These are phyloP conservation scores for Anticlea derivata DNA, from an alignment of 2,888 invertebrate genomes.

Conservation along the genomic window DNA sequence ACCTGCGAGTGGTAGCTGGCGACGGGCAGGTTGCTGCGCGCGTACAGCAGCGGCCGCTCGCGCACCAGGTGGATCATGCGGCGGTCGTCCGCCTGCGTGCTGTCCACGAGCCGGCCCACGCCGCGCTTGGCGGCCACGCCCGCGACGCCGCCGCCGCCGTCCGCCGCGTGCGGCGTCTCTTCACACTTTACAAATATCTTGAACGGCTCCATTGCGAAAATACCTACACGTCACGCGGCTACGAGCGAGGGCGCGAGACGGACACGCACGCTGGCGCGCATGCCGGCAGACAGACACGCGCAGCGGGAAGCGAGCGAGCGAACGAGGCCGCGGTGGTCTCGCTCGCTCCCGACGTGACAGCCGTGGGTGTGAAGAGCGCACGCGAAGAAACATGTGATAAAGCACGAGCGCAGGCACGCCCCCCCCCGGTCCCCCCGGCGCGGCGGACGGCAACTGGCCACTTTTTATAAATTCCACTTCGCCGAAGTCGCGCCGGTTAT, in stretches of 20 bases:
- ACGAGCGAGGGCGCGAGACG: conserved; percentile 37
- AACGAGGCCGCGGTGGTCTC: conserved; percentile 47
- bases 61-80: conserved; percentile 70
- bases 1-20: conserved; percentile 75
- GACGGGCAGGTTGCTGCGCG: conserved; percentile 75
- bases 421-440: too few species aligned
- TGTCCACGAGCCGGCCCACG: conserved; percentile 68
- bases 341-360: conserved; percentile 42
- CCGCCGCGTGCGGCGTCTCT: conserved; percentile 16
- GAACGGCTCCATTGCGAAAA: conserved; percentile 19
- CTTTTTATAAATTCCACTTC: conserved; percentile 26
- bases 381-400: conserved; percentile 58
- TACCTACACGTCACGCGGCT: conserved; percentile 37
- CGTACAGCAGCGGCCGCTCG: conserved; percentile 69
- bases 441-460: not conserved
- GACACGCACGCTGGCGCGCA: conserved; percentile 71
- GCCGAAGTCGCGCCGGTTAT: conserved; percentile 17
- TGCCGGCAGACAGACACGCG: conserved; percentile 73
- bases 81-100: conserved; percentile 73
- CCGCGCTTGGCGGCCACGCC: conserved; percentile 36
- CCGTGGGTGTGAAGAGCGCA: conserved; percentile 39
- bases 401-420: conserved; percentile 72
- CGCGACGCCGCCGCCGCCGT: conserved; percentile 9
- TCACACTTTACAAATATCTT: conserved; percentile 20
- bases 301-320: conserved; percentile 65